Conservation (phyloP, 2,797 vertebrate genomes). For the Poecile montanus region DNA sequence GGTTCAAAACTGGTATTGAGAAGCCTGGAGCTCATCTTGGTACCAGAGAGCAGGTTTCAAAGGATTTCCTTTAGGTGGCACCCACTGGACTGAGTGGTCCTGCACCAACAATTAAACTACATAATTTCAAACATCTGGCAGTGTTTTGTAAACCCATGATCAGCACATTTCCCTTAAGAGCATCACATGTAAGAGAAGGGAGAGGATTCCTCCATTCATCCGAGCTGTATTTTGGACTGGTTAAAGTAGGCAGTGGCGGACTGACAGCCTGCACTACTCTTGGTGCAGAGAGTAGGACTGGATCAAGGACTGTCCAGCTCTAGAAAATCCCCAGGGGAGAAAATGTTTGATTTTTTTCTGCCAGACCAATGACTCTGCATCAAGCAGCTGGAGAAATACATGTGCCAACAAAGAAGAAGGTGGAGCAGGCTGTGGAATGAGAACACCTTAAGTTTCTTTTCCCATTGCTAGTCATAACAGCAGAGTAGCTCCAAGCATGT, state of each 20-base stretch:
- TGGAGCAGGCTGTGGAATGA: background rate
- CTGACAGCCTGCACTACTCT: background rate
- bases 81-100: background rate
- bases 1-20: background rate
- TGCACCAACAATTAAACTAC: background rate
- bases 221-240: background rate
- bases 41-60: background rate
- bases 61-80: background rate
- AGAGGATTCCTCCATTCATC: background rate
- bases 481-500: background rate
- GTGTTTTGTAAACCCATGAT: background rate
- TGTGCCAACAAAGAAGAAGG: background rate
- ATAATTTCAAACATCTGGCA: background rate
- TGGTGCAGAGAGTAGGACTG: background rate
- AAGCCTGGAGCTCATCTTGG: background rate
- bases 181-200: background rate
- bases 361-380: background rate
- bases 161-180: background rate
- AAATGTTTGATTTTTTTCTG: background rate
- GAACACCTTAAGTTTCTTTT: background rate
- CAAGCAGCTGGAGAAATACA: background rate
- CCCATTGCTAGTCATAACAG: accelerated
- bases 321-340: background rate
- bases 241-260: background rate
- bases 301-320: background rate